Conservation (phyloP, 1,140 invertebrate genomes). For the Battus philenor region DNA sequence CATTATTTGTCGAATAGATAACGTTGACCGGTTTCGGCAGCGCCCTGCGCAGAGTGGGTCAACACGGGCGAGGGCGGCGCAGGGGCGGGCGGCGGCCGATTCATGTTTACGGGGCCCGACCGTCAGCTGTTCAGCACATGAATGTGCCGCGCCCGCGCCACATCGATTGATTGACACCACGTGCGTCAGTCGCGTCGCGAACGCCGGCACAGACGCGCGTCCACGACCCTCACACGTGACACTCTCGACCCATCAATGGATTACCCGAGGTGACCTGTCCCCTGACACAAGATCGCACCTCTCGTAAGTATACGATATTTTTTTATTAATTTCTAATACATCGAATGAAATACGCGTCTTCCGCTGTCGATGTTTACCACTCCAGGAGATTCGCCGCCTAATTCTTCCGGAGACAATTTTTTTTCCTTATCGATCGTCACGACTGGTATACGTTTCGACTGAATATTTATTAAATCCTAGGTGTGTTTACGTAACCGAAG, state of each 20-base stretch:
- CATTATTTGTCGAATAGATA: conserved; percentile 11
- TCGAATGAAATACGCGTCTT: conserved; percentile 39
- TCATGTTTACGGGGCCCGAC: conserved; percentile 66
- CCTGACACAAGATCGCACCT: conserved; percentile 26
- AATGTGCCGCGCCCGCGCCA: conserved; percentile 61
- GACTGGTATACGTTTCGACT: conserved; percentile 27
- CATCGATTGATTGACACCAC: conserved; percentile 67
- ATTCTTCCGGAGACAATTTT: conserved; percentile 38
- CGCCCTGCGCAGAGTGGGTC: conserved; percentile 51
- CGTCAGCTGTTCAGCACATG: conserved; percentile 69
- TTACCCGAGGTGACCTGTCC: conserved; percentile 52
- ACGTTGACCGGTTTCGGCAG: conserved; percentile 19
- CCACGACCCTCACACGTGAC: conserved; percentile 21
- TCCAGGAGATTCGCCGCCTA: conserved; percentile 31
- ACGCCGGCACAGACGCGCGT: conserved; percentile 39
- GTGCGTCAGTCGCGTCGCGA: conserved; percentile 53
- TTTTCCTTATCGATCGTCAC: conserved; percentile 48
- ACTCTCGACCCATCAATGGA: conserved; percentile 44
- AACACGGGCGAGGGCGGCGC: conserved; percentile 30
- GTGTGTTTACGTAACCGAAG: conserved; percentile 58
- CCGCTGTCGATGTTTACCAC: conserved; percentile 45
- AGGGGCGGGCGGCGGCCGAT: conserved; percentile 43
- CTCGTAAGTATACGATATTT: conserved; percentile 37
- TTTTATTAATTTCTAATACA: conserved; percentile 1
- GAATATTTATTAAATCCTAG: conserved; percentile 50